These are phyloP conservation scores for Meliscaeva auricollis DNA, from an alignment of 2,888 invertebrate genomes.

Conservation along the genomic window DNA sequence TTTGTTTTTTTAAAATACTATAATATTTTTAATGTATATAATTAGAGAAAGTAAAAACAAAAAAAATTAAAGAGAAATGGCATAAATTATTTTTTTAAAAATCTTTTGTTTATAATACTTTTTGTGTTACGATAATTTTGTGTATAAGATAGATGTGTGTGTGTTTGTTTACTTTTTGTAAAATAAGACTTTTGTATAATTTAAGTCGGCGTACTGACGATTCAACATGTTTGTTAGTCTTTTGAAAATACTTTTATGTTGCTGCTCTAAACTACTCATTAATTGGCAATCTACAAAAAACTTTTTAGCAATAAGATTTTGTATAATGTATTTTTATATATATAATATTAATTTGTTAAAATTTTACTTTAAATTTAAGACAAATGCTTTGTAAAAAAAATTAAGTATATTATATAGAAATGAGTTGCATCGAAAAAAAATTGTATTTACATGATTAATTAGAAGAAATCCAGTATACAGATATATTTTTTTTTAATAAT, in stretches of 20 bases:
- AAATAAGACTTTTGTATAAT: slow-evolving; percentile 52
- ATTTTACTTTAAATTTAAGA: slow-evolving; percentile 23
- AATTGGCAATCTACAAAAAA: slow-evolving; percentile 40
- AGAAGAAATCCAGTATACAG: slow-evolving; percentile 43
- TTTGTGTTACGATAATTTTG: slow-evolving; percentile 40
- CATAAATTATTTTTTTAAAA: slow-evolving; percentile 69
- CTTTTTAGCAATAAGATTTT: slow-evolving; percentile 22
- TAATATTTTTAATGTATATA: slow-evolving; percentile 26
- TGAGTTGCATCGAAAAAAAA: slow-evolving; percentile 25
- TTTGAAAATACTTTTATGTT: slow-evolving; percentile 46
- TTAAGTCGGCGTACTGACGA: slow-evolving; percentile 63
- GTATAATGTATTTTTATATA: neutral
- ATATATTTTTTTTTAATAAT: neutral
- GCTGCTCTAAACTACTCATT: slow-evolving; percentile 55
- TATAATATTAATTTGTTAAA: slow-evolving; percentile 5
- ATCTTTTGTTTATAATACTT: slow-evolving; percentile 37
- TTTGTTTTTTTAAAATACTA: slow-evolving; percentile 41
- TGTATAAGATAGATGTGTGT: slow-evolving; percentile 21
- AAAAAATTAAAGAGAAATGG: slow-evolving; percentile 7
- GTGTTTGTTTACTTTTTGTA: slow-evolving; percentile 54
- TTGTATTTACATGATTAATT: slow-evolving; percentile 36
- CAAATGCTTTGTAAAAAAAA: slow-evolving; percentile 11
- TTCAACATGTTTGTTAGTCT: slow-evolving; percentile 47
- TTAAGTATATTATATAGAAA: slow-evolving; percentile 8
- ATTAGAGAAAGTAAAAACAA: slow-evolving; percentile 25